phyloP scores from a whole-genome alignment of 2,113 vertebrate species.

The Lipophrys pholis region DNA sequence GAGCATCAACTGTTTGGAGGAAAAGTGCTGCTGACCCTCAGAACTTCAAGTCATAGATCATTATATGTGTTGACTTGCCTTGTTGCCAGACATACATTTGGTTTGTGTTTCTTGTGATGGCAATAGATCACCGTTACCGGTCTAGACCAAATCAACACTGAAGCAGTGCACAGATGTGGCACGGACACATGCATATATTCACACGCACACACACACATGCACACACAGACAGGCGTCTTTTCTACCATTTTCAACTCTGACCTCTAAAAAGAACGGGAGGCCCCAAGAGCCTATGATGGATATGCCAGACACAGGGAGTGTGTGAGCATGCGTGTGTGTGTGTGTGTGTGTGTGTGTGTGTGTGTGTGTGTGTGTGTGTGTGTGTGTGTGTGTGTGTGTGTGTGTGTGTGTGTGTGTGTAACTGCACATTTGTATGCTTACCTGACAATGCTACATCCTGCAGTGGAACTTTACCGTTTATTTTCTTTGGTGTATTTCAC shows the following conservation, averaged over 20 bases:
- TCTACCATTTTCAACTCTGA: constrained; percentile 64
- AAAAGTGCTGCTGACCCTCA: constrained; percentile 63
- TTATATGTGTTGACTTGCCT: constrained; percentile 60
- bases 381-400: neutral
- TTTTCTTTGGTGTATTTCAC: constrained; percentile 74
- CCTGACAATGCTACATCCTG: constrained; percentile 72
- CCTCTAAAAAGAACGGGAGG: constrained; percentile 65
- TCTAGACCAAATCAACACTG: constrained; percentile 58
- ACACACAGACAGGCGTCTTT: constrained; percentile 23
- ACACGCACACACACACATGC: constrained; percentile 14
- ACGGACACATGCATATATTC: constrained; percentile 15
- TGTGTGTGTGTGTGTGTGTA: too few species aligned
- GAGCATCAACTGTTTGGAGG: constrained; percentile 33
- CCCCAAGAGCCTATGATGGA: constrained; percentile 70
- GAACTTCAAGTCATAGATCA: constrained; percentile 62
- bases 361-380: too few species aligned
- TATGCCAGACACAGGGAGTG: constrained; percentile 63
- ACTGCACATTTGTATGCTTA: constrained; percentile 50
- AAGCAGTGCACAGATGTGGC: constrained; percentile 32
- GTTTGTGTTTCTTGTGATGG: constrained; percentile 72
- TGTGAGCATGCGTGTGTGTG: too few species aligned
- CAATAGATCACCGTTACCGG: constrained; percentile 57
- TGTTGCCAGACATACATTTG: constrained; percentile 74
- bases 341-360: neutral
- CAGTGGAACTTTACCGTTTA: constrained; percentile 67